Base-by-base conservation (phyloP, 2,888 invertebrate species). In the Scaptomyza reducta region DNA sequence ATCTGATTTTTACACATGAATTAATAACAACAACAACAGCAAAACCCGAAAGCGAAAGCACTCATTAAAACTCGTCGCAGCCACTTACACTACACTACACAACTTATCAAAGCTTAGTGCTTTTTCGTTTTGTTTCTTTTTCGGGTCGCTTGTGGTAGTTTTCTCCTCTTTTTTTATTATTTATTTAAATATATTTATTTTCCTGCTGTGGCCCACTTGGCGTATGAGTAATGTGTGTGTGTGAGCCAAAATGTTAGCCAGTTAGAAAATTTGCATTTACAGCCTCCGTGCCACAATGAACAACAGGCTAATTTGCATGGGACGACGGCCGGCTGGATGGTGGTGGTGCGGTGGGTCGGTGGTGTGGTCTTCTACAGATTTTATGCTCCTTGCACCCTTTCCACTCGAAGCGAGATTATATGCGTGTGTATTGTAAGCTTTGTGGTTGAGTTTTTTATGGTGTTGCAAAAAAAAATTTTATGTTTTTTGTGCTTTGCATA, bases 1-100 rank as follows among this genome's bases (percentile, higher is more conserved):
- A 69, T 57, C 70, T 74, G 74, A 87, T 84, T 85, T 88, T 86
- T 78, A 80, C 78, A 73, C 88, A 74, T 84, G 86, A 84, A 83
- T 84, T 88, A 75, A 70, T 83, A 87, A 85, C 65, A 76, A 72
- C 14, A 13, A 31, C 13, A 38, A 6, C 0, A 27, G 7, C 6
- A 5, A 27, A 27, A 27, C 10, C 3, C 9, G 31, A 31, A 27
- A 31, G 10, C 9, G 31, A 31, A 77, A 71, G 66, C 69, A 68
- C 67, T 82, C 73, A 82, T 80, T 76, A 69, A 68, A 64, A 31
- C 54, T 58, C 42, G 47, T 42, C 45, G 40, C 62, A 55, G 3
- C 25, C 70, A 33, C 49, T 42, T 27, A 35, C 22, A 41, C n/a
- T n/a, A 22, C 22, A 22, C 22, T 11, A 33, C 18, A 45, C 35